Conservation (phyloP, 1,140 invertebrate genomes). For the Microplitis mediator region DNA sequence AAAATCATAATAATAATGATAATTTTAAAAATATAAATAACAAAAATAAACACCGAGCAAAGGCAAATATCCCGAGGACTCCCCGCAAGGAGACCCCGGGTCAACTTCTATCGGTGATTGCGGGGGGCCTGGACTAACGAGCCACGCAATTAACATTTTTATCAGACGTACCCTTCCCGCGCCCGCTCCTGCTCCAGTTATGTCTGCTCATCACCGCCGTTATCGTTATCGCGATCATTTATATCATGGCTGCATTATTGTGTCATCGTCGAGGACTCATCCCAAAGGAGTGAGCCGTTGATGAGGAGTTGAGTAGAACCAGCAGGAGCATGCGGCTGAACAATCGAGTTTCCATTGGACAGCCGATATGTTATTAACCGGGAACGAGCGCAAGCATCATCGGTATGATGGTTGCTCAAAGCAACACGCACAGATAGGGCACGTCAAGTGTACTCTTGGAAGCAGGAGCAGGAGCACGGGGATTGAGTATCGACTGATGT, state of each 20-base stretch:
- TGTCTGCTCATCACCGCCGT: background rate
- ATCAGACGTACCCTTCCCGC: conserved; percentile 43
- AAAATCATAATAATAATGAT: conserved; percentile 5
- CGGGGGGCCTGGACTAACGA: conserved; percentile 60
- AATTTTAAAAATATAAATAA: conserved; percentile 33
- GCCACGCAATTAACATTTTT: conserved; percentile 62
- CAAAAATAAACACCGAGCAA: conserved; percentile 19
- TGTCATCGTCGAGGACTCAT: too few species aligned
- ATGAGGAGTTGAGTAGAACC: background rate
- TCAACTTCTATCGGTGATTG: conserved; percentile 53
- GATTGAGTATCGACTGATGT: background rate
- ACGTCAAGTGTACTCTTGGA: conserved; percentile 16
- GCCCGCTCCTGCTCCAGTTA: background rate
- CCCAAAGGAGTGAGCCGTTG: too few species aligned
- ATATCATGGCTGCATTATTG: too few species aligned
- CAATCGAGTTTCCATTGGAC: background rate
- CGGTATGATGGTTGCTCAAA: background rate
- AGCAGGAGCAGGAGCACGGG: background rate
- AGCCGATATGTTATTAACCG: background rate
- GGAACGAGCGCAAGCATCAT: background rate
- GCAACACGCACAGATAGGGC: conserved; percentile 22
- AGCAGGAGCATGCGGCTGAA: background rate
- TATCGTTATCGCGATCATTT: too few species aligned
- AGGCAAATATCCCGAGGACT: conserved; percentile 53
- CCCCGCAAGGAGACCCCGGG: conserved; percentile 56